phyloP scores from a whole-genome alignment of 2,113 vertebrate species.

The Gopherus evgoodei region DNA sequence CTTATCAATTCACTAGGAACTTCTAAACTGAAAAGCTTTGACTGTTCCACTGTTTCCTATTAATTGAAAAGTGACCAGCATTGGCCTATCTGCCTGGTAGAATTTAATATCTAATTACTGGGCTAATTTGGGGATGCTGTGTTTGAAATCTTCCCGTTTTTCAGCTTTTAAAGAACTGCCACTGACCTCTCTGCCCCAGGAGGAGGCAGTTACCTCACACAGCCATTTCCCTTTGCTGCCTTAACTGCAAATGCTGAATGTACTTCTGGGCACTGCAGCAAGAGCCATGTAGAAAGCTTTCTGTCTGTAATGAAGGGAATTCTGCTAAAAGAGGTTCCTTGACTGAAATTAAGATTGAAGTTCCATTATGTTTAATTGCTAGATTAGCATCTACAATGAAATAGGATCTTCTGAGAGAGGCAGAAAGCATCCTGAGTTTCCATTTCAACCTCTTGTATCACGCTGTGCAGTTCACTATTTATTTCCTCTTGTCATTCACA shows the following conservation, averaged over 20 bases:
- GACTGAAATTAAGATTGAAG: not conserved
- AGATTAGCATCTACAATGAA: not conserved
- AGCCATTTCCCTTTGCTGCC: not conserved
- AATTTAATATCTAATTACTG: not conserved
- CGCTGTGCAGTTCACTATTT: not conserved
- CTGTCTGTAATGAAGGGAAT: not conserved
- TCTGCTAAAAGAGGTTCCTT: not conserved
- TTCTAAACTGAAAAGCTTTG: not conserved
- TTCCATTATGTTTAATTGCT: not conserved
- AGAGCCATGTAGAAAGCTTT: not conserved
- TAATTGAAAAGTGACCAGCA: not conserved
- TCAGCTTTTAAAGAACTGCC: not conserved
- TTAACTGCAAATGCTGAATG: not conserved
- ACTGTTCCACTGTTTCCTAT: not conserved
- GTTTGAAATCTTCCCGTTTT: not conserved
- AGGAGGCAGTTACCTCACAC: not conserved
- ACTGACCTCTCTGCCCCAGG: rapidly evolving
- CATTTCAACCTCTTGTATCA: not conserved
- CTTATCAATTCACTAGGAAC: not conserved
- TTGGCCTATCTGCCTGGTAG: not conserved
- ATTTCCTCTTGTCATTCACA: not conserved
- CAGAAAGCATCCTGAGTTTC: not conserved
- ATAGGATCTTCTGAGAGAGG: not conserved
- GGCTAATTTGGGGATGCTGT: not conserved
- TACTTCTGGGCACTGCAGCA: not conserved